Percentiles rank a stretch among this genome's conserved stretches.
Conservation (phyloP, 1,140 invertebrate species). For the Drosophila kikkawai region DNA sequence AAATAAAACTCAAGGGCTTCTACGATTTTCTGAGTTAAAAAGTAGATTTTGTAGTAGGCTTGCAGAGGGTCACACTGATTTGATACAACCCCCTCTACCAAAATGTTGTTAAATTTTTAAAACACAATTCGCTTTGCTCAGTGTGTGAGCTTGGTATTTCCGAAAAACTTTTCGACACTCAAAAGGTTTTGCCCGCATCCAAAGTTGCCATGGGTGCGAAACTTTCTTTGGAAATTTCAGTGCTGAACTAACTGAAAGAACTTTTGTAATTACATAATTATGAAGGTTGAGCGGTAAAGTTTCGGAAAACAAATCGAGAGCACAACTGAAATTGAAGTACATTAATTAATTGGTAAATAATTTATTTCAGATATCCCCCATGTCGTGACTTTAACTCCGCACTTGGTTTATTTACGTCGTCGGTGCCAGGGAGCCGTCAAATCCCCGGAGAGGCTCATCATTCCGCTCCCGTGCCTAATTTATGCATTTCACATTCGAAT, state of each 20-base stretch:
- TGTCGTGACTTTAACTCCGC: conserved; percentile 22
- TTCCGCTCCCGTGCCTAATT: conserved; percentile 48
- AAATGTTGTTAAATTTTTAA: neutral
- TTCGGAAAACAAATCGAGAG: conserved; percentile 53
- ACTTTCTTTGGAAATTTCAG: conserved; percentile 63
- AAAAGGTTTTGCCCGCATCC: conserved; percentile 62
- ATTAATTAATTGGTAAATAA: conserved; percentile 81
- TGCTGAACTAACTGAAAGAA: conserved; percentile 48
- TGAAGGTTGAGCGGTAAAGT: conserved; percentile 71
- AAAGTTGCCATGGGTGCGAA: conserved; percentile 64
- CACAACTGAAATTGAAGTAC: conserved; percentile 70
- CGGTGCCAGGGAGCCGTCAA: neutral
- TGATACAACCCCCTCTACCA: no score
- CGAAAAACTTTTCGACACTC: conserved; percentile 61
- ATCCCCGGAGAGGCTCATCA: conserved; percentile 38
- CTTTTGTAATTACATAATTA: conserved; percentile 82
- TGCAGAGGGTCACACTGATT: no score
- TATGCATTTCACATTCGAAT: conserved; percentile 63
- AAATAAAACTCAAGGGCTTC: neutral
- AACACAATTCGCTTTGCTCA: conserved; percentile 3
- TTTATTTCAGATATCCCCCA: conserved; percentile 47
- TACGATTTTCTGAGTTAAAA: neutral
- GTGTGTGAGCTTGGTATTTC: conserved; percentile 8
- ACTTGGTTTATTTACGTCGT: conserved; percentile 33
- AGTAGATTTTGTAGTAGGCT: neutral